Conservation (phyloP, 1,140 invertebrate species). For the Drosophila orena region DNA sequence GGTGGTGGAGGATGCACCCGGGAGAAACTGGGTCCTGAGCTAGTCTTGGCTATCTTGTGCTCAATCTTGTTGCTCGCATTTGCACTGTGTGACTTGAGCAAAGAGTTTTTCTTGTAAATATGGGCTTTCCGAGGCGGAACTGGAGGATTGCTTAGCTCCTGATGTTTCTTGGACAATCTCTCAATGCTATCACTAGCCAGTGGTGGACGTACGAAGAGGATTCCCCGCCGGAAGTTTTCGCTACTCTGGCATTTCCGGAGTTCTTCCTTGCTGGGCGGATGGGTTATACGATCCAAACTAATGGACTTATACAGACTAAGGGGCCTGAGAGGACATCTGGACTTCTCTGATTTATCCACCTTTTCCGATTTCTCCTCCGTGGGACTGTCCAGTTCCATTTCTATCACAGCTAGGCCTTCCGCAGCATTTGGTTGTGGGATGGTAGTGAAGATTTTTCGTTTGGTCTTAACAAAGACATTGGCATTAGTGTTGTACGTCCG, state of each 20-base stretch:
- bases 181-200: conserved; percentile 75
- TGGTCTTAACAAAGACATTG: conserved; percentile 91
- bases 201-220: conserved; percentile 44
- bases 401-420: conserved; percentile 69
- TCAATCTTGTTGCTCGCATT: conserved; percentile 70
- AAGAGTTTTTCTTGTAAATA: conserved; percentile 72
- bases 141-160: conserved; percentile 36
- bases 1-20: conserved; percentile 14
- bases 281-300: conserved; percentile 53
- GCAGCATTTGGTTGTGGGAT: conserved; percentile 82
- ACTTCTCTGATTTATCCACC: neutral
- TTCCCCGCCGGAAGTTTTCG: conserved; percentile 30
- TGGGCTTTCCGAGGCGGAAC: conserved; percentile 57
- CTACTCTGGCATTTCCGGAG: conserved; percentile 56
- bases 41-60: conserved; percentile 78
- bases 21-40: conserved; percentile 64
- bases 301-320: conserved; percentile 61
- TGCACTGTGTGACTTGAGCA: conserved; percentile 70
- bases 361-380: conserved; percentile 31
- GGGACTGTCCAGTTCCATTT: conserved; percentile 68
- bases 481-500: conserved; percentile 77
- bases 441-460: conserved; percentile 90
- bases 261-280: conserved; percentile 25
- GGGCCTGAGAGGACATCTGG: conserved; percentile 16
- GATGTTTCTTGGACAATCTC: conserved; percentile 38